These are phyloP conservation scores for Nemopilema nomurai DNA, from an alignment of 30 jellyfish, hydroid and myxozoan genomes.

Conservation along the genomic window DNA sequence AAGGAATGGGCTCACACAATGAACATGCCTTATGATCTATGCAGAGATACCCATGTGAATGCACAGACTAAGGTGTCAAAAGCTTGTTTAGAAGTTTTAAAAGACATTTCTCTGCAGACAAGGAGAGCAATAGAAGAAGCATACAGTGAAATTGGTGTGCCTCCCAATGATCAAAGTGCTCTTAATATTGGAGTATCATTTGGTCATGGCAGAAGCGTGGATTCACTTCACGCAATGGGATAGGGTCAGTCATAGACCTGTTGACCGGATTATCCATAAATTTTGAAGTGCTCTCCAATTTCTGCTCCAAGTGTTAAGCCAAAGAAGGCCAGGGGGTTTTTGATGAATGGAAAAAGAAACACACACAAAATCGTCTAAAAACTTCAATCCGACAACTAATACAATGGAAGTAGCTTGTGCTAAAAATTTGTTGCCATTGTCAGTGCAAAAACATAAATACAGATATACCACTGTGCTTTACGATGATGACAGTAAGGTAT, in stretches of 20 bases:
- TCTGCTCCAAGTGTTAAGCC: conserved; percentile 34
- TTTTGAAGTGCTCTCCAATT: conserved; percentile 29
- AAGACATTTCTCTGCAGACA: not conserved
- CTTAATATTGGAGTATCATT: conserved; percentile 34
- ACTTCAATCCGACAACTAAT: too few species aligned
- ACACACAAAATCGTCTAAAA: too few species aligned
- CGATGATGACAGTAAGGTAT: too few species aligned
- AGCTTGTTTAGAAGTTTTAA: not conserved
- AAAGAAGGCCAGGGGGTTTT: not conserved
- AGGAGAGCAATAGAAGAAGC: not conserved
- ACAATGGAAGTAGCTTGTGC: too few species aligned
- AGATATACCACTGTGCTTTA: too few species aligned
- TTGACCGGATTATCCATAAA: conserved; percentile 40
- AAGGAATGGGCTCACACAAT: conserved; percentile 31
- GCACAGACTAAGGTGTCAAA: not conserved
- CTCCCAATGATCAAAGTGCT: conserved; percentile 28
- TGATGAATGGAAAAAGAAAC: conserved; percentile 26
- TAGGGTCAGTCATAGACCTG: conserved; percentile 45
- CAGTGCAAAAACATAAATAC: too few species aligned
- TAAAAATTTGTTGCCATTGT: too few species aligned
- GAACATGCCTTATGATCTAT: conserved; percentile 13
- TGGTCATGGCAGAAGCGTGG: conserved; percentile 17
- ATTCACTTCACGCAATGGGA: conserved; percentile 10
- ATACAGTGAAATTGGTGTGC: conserved; percentile 9
- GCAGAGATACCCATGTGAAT: not conserved